Conservation (phyloP, 1,140 invertebrate genomes). For the Lordiphosa mommai region DNA sequence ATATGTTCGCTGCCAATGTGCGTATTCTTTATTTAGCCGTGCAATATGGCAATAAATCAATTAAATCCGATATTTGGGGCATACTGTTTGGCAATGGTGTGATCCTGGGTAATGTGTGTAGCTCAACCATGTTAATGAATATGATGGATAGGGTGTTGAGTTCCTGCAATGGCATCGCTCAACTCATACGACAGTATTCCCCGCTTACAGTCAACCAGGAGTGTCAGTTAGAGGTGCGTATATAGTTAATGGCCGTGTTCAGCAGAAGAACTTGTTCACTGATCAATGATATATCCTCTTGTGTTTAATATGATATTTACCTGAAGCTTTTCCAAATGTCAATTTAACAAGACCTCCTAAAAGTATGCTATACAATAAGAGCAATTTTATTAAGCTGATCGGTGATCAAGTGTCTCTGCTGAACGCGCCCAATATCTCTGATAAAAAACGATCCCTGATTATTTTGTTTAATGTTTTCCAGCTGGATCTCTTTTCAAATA, state of each 20-base stretch:
- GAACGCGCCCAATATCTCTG: too few relatives aligned
- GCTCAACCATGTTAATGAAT: conserved; percentile 25
- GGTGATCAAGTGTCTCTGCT: too few relatives aligned
- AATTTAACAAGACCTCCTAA: too few relatives aligned
- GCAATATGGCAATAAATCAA: conserved; percentile 34
- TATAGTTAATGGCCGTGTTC: too few relatives aligned
- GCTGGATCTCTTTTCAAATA: conserved; percentile 39
- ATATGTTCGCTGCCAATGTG: conserved; percentile 33
- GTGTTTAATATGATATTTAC: too few relatives aligned
- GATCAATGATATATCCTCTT: too few relatives aligned
- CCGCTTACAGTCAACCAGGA: conserved; percentile 4
- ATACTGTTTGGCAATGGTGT: conserved; percentile 21
- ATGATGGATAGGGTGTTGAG: conserved; percentile 27
- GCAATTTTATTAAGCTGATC: too few relatives aligned
- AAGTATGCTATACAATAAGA: too few relatives aligned
- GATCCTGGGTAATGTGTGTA: conserved; percentile 9
- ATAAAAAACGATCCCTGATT: too few relatives aligned
- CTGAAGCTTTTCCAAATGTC: too few relatives aligned
- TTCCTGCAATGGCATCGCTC: conserved; percentile 35
- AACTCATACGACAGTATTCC: conserved; percentile 29
- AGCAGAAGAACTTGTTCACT: too few relatives aligned
- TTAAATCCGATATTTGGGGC: conserved; percentile 18
- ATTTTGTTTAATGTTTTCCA: neutral
- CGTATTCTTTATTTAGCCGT: conserved; percentile 54
- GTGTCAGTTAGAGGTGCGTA: conserved; percentile 27